These are phyloP conservation scores for Heliocidaris tuberculata DNA, from an alignment of 35 echinoderm and acorn worm species.

Conservation along the genomic window DNA sequence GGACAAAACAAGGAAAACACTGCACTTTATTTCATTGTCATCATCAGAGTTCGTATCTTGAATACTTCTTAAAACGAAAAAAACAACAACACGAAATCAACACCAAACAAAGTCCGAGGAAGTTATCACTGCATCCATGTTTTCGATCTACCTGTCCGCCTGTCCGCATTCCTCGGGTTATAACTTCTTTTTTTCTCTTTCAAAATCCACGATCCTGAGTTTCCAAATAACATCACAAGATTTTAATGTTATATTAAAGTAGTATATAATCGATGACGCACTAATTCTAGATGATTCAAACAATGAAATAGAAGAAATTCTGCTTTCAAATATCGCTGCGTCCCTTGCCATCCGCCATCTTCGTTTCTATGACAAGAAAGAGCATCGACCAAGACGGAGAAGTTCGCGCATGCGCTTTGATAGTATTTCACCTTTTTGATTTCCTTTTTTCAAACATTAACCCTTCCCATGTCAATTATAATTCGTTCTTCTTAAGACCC, in stretches of 20 bases:
- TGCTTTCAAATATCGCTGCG: not conserved
- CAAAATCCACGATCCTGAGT: not conserved
- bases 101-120: not conserved
- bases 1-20: not conserved
- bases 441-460: not conserved
- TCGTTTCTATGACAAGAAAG: not conserved
- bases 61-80: not conserved
- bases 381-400: not conserved
- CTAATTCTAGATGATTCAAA: not conserved
- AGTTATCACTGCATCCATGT: constrained; percentile 1
- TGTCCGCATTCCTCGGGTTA: not conserved
- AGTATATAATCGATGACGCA: not conserved
- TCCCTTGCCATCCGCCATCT: not conserved
- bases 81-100: constrained; percentile 15
- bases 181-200: not conserved
- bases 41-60: not conserved
- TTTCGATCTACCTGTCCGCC: constrained; percentile 1
- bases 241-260: not conserved
- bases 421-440: not conserved
- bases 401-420: not conserved
- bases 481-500: not conserved
- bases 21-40: not conserved
- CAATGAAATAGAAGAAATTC: not conserved
- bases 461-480: no score
- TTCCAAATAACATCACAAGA: not conserved